A percentile compares a stretch with the other conserved stretches of the same genome.
Conservation (phyloP, 2,888 invertebrate genomes). For the Tipula confusa region DNA sequence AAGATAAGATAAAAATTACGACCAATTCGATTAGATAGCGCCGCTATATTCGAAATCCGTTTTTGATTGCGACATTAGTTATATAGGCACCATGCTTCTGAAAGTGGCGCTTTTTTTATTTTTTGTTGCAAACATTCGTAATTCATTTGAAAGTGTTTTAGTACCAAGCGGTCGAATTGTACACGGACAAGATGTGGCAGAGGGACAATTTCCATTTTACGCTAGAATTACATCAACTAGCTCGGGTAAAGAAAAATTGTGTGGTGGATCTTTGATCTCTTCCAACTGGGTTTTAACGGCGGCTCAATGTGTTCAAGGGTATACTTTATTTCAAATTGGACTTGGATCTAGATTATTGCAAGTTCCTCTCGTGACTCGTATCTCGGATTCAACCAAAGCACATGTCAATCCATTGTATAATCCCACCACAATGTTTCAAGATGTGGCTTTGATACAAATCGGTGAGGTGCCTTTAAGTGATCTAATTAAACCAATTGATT, state of each 20-base stretch:
- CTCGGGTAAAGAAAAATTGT: background rate
- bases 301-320: background rate
- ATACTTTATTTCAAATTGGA: background rate
- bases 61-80: background rate
- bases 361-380: background rate
- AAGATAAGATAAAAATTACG: no score
- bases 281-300: background rate
- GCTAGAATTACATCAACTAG: background rate
- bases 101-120: background rate
- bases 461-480: background rate
- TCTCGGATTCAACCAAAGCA: background rate
- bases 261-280: background rate
- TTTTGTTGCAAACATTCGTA: background rate
- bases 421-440: background rate
- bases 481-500: background rate
- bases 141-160: background rate
- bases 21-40: no score
- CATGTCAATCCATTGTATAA: background rate
- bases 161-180: background rate
- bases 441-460: background rate
- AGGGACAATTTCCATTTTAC: background rate
- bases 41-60: background rate
- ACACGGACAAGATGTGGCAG: background rate
- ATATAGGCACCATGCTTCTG: background rate
- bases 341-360: background rate